Evolutionary conservation across 2,797 vertebrate genomes (phyloP).

Genomic region (Sebastes oblongus): DNA sequence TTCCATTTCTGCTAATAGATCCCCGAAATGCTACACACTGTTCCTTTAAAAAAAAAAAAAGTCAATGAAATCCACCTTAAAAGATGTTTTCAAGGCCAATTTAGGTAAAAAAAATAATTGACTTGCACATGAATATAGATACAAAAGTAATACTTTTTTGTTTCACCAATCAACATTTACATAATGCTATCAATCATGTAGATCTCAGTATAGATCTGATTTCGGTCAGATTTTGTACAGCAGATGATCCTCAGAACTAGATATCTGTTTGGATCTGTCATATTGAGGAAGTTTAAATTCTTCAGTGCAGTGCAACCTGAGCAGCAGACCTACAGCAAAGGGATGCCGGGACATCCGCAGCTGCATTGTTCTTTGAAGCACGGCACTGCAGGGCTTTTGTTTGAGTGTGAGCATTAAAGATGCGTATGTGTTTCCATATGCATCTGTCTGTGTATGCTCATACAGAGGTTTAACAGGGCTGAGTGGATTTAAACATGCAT

Average conservation of each 20-base stretch:
- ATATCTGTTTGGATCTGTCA: not conserved
- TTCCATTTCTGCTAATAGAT: too few species aligned
- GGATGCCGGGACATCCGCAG: not conserved
- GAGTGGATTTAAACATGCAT: slow-evolving; percentile 13
- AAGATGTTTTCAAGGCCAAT: not conserved
- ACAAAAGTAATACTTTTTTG: not conserved
- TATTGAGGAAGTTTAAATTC: not conserved
- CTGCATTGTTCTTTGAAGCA: slow-evolving; percentile 27
- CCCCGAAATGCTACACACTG: too few species aligned
- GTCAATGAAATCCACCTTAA: not conserved
- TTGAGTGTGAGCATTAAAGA: not conserved
- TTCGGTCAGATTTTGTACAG: not conserved
- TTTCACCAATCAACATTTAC: not conserved
- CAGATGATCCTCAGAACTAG: not conserved
- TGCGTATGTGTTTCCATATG: slow-evolving; percentile 13
- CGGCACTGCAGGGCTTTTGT: slow-evolving; percentile 5
- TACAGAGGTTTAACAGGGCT: slow-evolving; percentile 16
- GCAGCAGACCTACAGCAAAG: slow-evolving; percentile 4
- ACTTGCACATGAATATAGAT: not conserved
- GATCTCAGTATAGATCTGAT: not conserved
- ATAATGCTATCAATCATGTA: not conserved
- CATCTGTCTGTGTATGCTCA: not conserved
- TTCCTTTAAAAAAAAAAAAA: not conserved
- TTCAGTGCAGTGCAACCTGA: not conserved
- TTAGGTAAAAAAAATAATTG: not conserved